Evolutionary conservation across 2,113 vertebrate genomes (phyloP).

Genomic region (Clinocottus analis): DNA sequence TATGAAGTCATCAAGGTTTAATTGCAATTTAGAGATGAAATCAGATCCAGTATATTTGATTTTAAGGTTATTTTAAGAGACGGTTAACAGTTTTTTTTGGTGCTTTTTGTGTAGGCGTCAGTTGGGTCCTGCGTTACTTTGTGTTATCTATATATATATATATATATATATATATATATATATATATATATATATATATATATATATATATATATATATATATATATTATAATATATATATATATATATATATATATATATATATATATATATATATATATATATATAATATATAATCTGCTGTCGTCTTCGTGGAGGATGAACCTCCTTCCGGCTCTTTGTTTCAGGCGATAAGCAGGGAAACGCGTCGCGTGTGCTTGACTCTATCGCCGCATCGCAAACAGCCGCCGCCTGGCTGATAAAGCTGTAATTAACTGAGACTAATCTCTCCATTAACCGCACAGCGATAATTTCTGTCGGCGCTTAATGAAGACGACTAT

Average conservation of each 20-base stretch:
- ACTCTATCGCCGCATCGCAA: not conserved
- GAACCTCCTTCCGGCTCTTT: not conserved
- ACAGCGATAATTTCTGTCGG: not conserved
- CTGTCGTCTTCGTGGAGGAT: not conserved
- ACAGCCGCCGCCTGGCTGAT: not conserved
- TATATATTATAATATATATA: too few relatives aligned
- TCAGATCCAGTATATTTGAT: not conserved
- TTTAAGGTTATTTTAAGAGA: not conserved
- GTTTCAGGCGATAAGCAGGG: not conserved
- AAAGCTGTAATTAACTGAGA: constrained; percentile 17
- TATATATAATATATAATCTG: not conserved
- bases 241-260: too few relatives aligned
- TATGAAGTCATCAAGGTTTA: too few relatives aligned
- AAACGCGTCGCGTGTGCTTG: not conserved
- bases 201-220: too few relatives aligned
- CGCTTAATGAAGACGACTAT: constrained; percentile 2
- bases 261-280: too few relatives aligned
- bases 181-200: too few relatives aligned
- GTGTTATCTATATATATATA: too few relatives aligned
- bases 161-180: too few relatives aligned
- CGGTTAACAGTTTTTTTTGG: not conserved
- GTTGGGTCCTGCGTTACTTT: too few relatives aligned
- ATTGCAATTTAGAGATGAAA: too few relatives aligned
- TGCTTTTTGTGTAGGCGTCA: not conserved
- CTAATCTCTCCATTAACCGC: constrained; percentile 10